Base-by-base conservation (phyloP, 2,888 invertebrate species). In the Leptinotarsa tumamoca region DNA sequence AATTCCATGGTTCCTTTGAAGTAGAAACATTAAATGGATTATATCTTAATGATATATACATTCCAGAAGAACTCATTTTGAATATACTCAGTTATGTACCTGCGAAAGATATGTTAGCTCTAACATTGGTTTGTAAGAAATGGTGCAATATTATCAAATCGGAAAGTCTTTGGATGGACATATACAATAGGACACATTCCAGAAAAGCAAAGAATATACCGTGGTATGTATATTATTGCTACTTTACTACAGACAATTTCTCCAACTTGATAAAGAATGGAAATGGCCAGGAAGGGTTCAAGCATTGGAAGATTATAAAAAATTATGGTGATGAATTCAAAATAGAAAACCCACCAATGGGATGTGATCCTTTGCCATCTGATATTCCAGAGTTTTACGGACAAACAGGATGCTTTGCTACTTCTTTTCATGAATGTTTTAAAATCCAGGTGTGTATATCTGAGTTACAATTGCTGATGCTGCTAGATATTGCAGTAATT, bases 241-340 rank as follows among this genome's bases (percentile, higher is more conserved):
- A 90, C 58, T 89, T 89, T 78, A 78, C 84, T 5, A 84, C 84
- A 14, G 86, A 88, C 66, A 86, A 86, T 73, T 90, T 91, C 74
- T 87, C 82, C 51, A 91, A 91, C 84, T 82, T 91, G 18, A 68
- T 92, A 51, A 88, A 87, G 80, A 91, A 92, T 86, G 88, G 89
- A 73, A 90, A 89, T 76, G 91, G 91, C 0, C 82, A 89, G 83
- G 71, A 88, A 1, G 82, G 86, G 1, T 84, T 87, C 4, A 84
- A 85, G 21, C 71, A 89, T 77, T 91, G 91, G 91, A 78, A 63
- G 4, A 83, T 90, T 51, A 27, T 85, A 3, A 77, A 76, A 3
- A 86, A 88, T 79, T 87, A 87, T 21, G 91, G 90, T 4, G 85
- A 90, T 84, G 82, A 85, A 23, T 91, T 90, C 88, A 82, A 4